Evolutionary conservation across 2,888 invertebrate genomes (phyloP), one percentile per base, ranked within the genome.

Genomic region (Papilio protenor): DNA sequence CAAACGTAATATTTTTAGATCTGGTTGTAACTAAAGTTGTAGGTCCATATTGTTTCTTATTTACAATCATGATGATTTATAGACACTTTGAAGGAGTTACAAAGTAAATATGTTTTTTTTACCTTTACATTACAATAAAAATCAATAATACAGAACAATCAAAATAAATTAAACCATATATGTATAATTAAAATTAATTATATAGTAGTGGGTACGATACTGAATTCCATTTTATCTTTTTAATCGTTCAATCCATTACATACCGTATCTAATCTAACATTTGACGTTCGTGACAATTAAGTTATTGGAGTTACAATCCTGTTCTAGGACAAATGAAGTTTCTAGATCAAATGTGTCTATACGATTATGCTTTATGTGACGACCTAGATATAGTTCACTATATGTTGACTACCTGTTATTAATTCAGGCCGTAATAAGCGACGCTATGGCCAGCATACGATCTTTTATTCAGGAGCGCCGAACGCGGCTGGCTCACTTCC

Each of bases 391-490:
- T 64, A 66, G 45, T 52, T 71, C 61, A 72, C 66, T 45, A 59
- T 49, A 16, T 71, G 21, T 69, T 33, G 33, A 52, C 21, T 73
- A 76, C 76, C 75, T 73, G 73, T 80, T 77, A 80, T 77, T 81
- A 79, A 81, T 81, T 79, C 81, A 79, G 16, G 49, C 10, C 47
- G 72, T 76, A 79, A 79, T 77, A 80, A 81, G 85, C 86, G 83
- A 80, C 81, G 81, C 77, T 82, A 81, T 64, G 84, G 84, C 82
- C 81, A 81, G 83, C 79, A 78, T 76, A 79, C 81, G 27, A 85
- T 87, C 83, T 87, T 86, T 88, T 86, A 88, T 88, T 88, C 85
- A 88, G 80, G 73, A 75, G 71, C 74, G 82, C 79, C 83, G 82
- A 79, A 78, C 77, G 70, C 70, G 72, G 77, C 79, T 78, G 77